phyloP scores from a whole-genome alignment of 2,113 vertebrate species.

The Cettia cetti region DNA sequence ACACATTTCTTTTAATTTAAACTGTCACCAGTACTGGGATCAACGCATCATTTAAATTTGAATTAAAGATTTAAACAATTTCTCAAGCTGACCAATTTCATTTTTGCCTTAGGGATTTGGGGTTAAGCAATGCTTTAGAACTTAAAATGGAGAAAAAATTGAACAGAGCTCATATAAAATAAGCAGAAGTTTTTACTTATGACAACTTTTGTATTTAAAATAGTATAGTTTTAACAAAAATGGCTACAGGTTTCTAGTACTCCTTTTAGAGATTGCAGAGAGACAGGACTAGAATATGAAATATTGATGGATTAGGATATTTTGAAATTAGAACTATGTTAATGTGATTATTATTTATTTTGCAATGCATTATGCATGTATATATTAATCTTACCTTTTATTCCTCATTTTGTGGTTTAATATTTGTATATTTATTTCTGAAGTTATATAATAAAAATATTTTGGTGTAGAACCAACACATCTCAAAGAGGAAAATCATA shows the following conservation, averaged over 20 bases:
- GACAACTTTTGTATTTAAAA: not conserved
- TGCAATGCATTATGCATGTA: rapidly evolving
- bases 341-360: not conserved
- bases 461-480: not conserved
- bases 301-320: not conserved
- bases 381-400: not conserved
- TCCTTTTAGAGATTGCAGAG: not conserved
- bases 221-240: not conserved
- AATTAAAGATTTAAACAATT: not conserved
- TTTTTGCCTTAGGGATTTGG: not conserved
- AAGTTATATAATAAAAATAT: not conserved
- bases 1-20: not conserved
- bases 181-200: not conserved
- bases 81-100: not conserved
- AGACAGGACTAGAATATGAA: not conserved
- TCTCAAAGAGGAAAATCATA: not conserved
- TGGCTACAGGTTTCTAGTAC: not conserved
- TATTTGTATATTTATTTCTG: not conserved
- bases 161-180: not conserved
- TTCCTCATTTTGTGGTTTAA: not conserved
- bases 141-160: not conserved
- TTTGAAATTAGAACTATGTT: not conserved
- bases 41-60: not conserved
- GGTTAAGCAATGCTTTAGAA: not conserved
- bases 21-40: not conserved